phyloP scores from a whole-genome alignment of 2,113 vertebrate species.

The Hippotragus niger region DNA sequence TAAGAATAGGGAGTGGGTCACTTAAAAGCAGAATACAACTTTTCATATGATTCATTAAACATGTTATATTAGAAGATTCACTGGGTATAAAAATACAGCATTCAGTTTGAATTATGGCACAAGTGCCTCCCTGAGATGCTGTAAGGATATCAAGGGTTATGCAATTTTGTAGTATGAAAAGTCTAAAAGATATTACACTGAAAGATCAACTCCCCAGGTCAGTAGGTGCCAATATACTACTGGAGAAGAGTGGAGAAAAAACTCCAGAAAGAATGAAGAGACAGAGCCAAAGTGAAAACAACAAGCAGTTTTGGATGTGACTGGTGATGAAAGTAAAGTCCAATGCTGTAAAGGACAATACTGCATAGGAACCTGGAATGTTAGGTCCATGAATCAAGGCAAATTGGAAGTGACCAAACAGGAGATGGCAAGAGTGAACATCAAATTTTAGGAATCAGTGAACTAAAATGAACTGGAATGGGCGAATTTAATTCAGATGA shows the following conservation, averaged over 20 bases:
- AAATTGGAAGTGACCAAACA: not conserved
- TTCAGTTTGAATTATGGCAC: not conserved
- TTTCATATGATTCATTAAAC: not conserved
- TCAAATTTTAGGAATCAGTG: not conserved
- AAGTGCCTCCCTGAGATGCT: not conserved
- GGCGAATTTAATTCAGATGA: not conserved
- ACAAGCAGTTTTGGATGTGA: not conserved
- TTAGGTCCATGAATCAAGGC: not conserved
- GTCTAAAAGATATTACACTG: not conserved
- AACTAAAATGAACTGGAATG: not conserved
- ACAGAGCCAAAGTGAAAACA: not conserved
- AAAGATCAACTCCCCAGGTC: not conserved
- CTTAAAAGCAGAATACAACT: not conserved
- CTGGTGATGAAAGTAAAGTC: not conserved
- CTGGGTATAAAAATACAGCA: not conserved
- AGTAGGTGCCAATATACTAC: not conserved
- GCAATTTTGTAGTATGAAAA: not conserved
- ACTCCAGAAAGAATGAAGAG: not conserved
- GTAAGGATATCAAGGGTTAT: not conserved
- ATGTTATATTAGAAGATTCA: not conserved
- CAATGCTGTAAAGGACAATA: not conserved
- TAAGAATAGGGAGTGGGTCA: not conserved
- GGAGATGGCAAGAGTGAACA: not conserved
- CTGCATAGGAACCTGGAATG: not conserved
- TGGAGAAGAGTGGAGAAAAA: not conserved